A percentile compares a stretch with the other conserved stretches of the same genome.
Conservation (phyloP, 1,140 invertebrate species). For the Drosophila triauraria region DNA sequence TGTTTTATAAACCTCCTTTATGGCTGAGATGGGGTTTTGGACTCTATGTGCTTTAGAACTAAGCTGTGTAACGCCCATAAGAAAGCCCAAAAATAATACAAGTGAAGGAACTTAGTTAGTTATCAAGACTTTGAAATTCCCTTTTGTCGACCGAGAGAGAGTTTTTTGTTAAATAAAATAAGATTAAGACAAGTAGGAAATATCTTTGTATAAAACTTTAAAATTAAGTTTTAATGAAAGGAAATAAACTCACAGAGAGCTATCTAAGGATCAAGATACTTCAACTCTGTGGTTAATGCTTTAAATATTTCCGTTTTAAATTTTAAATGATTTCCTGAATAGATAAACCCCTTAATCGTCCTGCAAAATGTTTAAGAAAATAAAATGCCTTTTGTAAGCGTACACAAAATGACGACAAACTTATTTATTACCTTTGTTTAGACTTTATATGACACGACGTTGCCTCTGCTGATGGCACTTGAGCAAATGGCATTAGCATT, state of each 20-base stretch:
- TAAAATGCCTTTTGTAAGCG: conserved; percentile 5
- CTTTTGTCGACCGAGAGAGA: background rate
- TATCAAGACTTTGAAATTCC: background rate
- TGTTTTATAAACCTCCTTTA: conserved; percentile 40
- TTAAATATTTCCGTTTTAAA: background rate
- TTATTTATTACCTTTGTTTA: conserved; percentile 81
- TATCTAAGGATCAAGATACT: background rate
- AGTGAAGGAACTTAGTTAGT: background rate
- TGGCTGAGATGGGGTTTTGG: conserved; percentile 27
- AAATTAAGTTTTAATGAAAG: too few species aligned
- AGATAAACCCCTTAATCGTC: background rate
- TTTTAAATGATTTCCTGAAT: background rate
- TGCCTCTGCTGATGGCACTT: conserved; percentile 66
- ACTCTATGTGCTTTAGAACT: conserved; percentile 50
- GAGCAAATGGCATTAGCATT: conserved; percentile 75
- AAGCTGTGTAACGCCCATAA: conserved; percentile 22
- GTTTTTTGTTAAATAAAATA: background rate
- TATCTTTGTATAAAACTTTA: background rate
- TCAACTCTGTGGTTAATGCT: background rate
- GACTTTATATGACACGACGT: conserved; percentile 71
- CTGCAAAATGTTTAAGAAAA: background rate
- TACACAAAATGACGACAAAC: conserved; percentile 42
- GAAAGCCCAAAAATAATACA: background rate
- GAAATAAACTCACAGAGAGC: background rate
- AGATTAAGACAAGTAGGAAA: background rate